A percentile compares a stretch with the other conserved stretches of the same genome.
Conservation (phyloP, 2,888 invertebrate species). For the Camponotus fellah region DNA sequence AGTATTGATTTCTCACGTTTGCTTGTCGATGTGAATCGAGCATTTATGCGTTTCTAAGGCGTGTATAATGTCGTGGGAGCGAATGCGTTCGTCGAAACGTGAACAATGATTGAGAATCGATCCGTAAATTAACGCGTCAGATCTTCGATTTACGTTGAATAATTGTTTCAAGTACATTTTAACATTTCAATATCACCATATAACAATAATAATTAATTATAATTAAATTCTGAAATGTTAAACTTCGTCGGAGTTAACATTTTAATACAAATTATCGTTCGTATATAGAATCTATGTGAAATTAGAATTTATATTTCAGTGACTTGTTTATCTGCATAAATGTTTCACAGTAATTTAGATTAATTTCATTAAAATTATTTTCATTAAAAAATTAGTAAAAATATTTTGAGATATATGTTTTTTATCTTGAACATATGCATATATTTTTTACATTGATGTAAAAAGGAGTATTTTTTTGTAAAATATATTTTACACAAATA, state of each 20-base stretch:
- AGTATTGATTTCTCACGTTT: constrained; percentile 30
- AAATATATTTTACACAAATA: neutral
- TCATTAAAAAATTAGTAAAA: neutral
- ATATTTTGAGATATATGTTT: neutral
- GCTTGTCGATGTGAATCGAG: neutral
- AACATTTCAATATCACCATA: neutral
- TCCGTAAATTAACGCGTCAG: neutral
- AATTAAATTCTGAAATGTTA: neutral
- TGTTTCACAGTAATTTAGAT: neutral
- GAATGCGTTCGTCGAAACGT: neutral
- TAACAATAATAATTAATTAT: neutral
- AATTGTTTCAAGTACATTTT: neutral
- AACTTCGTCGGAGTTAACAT: neutral
- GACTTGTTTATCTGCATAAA: neutral
- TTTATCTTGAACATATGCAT: neutral
- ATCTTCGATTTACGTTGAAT: neutral
- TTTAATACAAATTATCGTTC: neutral
- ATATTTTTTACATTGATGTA: neutral
- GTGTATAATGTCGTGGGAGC: neutral
- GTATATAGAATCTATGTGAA: neutral
- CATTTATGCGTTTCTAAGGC: constrained; percentile 37
- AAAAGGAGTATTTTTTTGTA: neutral
- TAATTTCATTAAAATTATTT: neutral
- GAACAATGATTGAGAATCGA: constrained; percentile 5
- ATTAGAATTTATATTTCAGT: neutral